Conservation (phyloP, 2,113 vertebrate genomes). For the Rhinoptilus africanus region DNA sequence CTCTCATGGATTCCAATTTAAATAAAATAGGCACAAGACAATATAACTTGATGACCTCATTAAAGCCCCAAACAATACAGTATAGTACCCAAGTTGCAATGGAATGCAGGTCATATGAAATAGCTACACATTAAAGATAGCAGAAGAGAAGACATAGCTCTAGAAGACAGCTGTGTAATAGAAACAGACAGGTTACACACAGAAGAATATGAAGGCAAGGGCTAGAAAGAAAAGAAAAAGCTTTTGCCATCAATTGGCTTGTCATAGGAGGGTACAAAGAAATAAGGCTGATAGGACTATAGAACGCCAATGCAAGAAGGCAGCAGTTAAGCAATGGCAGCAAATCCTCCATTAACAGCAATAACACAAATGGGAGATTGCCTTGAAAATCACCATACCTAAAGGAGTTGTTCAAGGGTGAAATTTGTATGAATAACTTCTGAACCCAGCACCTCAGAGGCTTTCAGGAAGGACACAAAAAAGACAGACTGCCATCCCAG, state of each 20-base stretch:
- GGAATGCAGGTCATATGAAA: neutral
- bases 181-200: neutral
- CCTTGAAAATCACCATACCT: neutral
- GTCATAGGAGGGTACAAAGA: neutral
- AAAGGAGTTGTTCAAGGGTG: neutral
- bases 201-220: neutral
- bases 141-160: neutral
- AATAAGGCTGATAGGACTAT: neutral
- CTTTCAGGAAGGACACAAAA: neutral
- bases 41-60: neutral
- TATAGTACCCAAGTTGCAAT: neutral
- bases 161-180: neutral
- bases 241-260: neutral
- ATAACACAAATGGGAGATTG: neutral
- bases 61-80: neutral
- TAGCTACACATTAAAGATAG: neutral
- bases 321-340: neutral
- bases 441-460: neutral
- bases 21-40: neutral
- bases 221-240: neutral
- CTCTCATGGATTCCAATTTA: neutral
- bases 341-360: neutral
- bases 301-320: neutral
- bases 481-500: neutral
- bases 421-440: neutral